These are phyloP conservation scores for Clostera curtula DNA, from an alignment of 2,888 invertebrate species.

Conservation along the genomic window DNA sequence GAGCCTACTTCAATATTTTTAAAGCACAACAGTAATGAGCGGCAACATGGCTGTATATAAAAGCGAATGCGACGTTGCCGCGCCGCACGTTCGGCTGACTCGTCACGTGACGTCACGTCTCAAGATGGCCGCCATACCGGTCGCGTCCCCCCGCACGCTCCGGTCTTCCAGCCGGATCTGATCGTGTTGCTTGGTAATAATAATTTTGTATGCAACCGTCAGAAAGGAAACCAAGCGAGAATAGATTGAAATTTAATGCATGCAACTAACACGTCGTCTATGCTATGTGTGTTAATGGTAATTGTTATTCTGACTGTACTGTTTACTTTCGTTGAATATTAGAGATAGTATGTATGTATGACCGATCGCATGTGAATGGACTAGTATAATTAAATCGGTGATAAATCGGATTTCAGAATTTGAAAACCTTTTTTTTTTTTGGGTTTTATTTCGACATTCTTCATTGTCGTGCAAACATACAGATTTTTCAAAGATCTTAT, in stretches of 20 bases:
- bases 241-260: slow-evolving; percentile 71
- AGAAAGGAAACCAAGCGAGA: slow-evolving; percentile 67
- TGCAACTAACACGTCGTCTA: slow-evolving; percentile 47
- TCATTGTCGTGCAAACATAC: no score
- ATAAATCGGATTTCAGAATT: slow-evolving; percentile 5
- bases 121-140: slow-evolving; percentile 73
- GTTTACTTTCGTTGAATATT: slow-evolving; percentile 70
- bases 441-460: no score
- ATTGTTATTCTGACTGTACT: slow-evolving; percentile 66
- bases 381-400: slow-evolving; percentile 17
- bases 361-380: slow-evolving; percentile 23
- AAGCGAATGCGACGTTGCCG: slow-evolving; percentile 59
- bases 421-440: no score
- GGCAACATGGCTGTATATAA: slow-evolving; percentile 50
- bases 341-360: slow-evolving; percentile 40
- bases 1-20: slow-evolving; percentile 56
- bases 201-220: slow-evolving; percentile 65
- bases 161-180: slow-evolving; percentile 63
- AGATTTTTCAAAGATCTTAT: no score
- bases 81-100: slow-evolving; percentile 62
- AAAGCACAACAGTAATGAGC: slow-evolving; percentile 52
- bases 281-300: slow-evolving; percentile 52
- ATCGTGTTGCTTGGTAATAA: slow-evolving; percentile 59
- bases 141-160: slow-evolving; percentile 53
- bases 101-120: slow-evolving; percentile 76